These are phyloP conservation scores for Pyrochroa serraticornis DNA, from an alignment of 2,888 invertebrate species.

Conservation along the genomic window DNA sequence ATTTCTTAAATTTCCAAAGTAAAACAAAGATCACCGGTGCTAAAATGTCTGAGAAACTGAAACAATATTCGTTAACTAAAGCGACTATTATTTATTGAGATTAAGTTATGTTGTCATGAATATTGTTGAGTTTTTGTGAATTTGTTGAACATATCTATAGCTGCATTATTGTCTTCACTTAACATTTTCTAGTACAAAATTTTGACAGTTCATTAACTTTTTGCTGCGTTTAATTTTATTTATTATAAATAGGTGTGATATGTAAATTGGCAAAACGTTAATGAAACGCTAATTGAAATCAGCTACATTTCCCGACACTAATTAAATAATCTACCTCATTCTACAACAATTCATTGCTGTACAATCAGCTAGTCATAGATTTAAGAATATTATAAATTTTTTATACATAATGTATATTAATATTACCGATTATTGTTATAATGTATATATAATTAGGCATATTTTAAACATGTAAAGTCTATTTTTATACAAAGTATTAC, in stretches of 20 bases:
- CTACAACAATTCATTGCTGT: conserved; percentile 59
- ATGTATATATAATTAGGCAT: conserved; percentile 42
- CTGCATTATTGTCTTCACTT: conserved; percentile 29
- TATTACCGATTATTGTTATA: conserved; percentile 44
- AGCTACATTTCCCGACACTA: conserved; percentile 34
- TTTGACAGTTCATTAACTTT: conserved; percentile 24
- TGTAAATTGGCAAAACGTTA: conserved; percentile 23
- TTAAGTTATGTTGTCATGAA: background rate
- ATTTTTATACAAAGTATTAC: conserved; percentile 59
- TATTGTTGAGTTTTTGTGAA: conserved; percentile 21
- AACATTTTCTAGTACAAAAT: conserved; percentile 30
- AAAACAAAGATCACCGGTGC: conserved; percentile 16
- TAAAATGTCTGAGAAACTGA: conserved; percentile 21
- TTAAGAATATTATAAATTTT: conserved; percentile 50
- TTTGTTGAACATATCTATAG: conserved; percentile 13
- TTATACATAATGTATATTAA: conserved; percentile 40
- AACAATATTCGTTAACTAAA: conserved; percentile 8
- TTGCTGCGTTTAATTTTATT: conserved; percentile 15
- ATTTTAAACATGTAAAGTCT: conserved; percentile 53
- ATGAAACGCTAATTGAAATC: conserved; percentile 21
- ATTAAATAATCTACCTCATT: conserved; percentile 56
- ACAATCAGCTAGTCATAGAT: conserved; percentile 60
- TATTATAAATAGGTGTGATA: conserved; percentile 25
- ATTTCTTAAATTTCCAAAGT: conserved; percentile 26
- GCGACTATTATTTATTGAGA: too few relatives aligned